A percentile compares a stretch with the other conserved stretches of the same genome.
Conservation (phyloP, 2,797 vertebrate species). For the Sebastolobus altivelis region DNA sequence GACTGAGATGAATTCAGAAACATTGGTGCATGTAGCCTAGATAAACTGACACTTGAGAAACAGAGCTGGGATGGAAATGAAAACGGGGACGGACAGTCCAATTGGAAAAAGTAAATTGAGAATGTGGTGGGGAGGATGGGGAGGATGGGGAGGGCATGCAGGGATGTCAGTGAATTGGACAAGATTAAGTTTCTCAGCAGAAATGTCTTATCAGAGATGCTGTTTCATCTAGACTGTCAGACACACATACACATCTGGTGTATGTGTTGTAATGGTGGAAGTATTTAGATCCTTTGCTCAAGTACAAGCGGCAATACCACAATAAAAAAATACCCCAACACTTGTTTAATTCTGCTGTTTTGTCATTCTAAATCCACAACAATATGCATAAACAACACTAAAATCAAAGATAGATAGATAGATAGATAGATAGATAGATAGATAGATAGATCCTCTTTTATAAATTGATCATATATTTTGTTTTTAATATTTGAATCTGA, state of each 20-base stretch:
- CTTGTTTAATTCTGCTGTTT: not conserved
- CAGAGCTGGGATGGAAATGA: conserved; percentile 26
- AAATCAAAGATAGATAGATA: too few species aligned
- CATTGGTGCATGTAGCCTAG: not conserved
- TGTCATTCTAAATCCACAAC: not conserved
- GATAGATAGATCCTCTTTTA: too few species aligned
- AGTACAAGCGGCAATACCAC: not conserved
- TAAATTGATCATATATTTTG: too few species aligned
- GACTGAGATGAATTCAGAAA: conserved; percentile 13
- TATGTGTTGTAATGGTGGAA: not conserved
- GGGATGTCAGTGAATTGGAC: conserved; percentile 38
- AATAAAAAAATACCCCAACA: not conserved
- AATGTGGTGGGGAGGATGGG: not conserved
- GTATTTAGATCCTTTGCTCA: not conserved
- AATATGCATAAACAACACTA: too few species aligned
- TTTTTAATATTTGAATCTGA: too few species aligned
- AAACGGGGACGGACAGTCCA: conserved; percentile 36
- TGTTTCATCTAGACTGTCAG: conserved; percentile 38
- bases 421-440: too few species aligned
- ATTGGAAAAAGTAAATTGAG: conserved; percentile 49
- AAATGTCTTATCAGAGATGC: conserved; percentile 42
- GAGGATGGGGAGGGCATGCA: not conserved
- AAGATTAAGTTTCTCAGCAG: conserved; percentile 39
- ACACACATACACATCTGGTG: not conserved
- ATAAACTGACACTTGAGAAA: conserved; percentile 46